Percentiles rank a stretch among this genome's conserved stretches.
Evolutionary conservation across 1,140 invertebrate genomes (phyloP).

Genomic region (Xylocopa sonorina): DNA sequence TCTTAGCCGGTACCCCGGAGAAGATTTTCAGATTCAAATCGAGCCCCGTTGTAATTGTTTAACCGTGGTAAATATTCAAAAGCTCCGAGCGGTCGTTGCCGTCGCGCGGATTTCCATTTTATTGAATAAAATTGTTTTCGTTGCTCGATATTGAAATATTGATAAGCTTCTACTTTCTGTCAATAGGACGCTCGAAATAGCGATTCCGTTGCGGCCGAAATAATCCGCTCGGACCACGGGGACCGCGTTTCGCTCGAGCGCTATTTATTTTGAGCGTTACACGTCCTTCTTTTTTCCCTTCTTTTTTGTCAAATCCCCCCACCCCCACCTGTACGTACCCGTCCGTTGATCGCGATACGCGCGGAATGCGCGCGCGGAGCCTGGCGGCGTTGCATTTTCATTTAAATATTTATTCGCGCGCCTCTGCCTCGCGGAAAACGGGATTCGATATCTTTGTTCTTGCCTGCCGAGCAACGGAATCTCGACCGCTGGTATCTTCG

Average conservation of each 20-base stretch:
- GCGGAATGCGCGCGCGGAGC: neutral
- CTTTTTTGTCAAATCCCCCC: no score
- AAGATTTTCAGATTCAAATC: slow-evolving; percentile 45
- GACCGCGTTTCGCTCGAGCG: no score
- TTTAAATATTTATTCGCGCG: slow-evolving; percentile 39
- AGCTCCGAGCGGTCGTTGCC: neutral
- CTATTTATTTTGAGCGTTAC: slow-evolving; percentile 15
- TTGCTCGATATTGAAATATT: slow-evolving; percentile 51
- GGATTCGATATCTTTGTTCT: slow-evolving; percentile 3
- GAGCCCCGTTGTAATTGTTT: slow-evolving; percentile 41
- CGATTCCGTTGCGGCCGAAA: neutral
- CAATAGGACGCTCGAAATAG: slow-evolving; percentile 39
- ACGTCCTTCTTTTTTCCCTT: neutral
- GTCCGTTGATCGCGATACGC: neutral
- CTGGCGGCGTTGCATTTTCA: neutral
- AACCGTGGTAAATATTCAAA: slow-evolving; percentile 48
- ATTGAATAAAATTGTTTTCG: slow-evolving; percentile 55
- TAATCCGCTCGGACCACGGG: neutral
- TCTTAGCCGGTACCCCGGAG: neutral
- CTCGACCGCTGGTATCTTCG: neutral
- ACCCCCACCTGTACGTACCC: neutral
- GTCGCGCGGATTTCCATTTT: slow-evolving; percentile 47
- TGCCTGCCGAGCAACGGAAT: neutral
- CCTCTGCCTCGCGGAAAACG: neutral
- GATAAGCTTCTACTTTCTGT: slow-evolving; percentile 48